Base-by-base conservation (phyloP, 2,888 invertebrate genomes). In the Globia sparganii region DNA sequence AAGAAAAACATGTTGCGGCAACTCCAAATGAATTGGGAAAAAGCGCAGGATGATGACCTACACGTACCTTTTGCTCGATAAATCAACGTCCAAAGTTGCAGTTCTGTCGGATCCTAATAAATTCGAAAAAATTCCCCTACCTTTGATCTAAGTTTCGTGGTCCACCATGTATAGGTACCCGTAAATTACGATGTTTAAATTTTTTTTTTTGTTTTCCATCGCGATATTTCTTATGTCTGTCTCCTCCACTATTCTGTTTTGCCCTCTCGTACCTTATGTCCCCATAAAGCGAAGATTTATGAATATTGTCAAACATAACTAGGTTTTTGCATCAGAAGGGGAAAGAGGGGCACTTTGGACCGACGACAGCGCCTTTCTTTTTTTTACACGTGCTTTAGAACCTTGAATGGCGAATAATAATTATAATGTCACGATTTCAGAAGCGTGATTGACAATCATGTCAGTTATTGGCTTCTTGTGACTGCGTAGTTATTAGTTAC, bases 281-380 rank as follows among this genome's bases (percentile, higher is more conserved):
- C n/a, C 72, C 11, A 31, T 67, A 72, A 31, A 62, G 40, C 2
- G 31, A 78, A 75, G 78, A 84, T 84, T 85, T 84, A 84, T 85
- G 79, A 46, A 58, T 79, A 79, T 53, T 68, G 59, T 68, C 72
- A 64, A 72, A 85, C 56, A 65, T 72, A 81, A 85, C 56, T 49
- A 64, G 43, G 75, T 75, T 84, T 66, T 85, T 71, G 64, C 34
- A 58, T 77, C 53, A 40, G 13, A 40, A 43, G 49, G 53, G 78
- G 49, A 74, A 28, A 74, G 9, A 67, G 68, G 68, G 77, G 61
- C 61, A 5, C 25, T 62, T 69, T 65, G 49, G 65, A 71, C 56
- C 28, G 37, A 34, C 34, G 37, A 31, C 21, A n/a, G 6, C 13
- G 49, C 68, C 67, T 75, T 85, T 82, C 71, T 73, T 85, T 73